Evolutionary conservation across 2,797 vertebrate species (phyloP), one percentile per base, ranked within the genome.

Genomic region (Molothrus aeneus): DNA sequence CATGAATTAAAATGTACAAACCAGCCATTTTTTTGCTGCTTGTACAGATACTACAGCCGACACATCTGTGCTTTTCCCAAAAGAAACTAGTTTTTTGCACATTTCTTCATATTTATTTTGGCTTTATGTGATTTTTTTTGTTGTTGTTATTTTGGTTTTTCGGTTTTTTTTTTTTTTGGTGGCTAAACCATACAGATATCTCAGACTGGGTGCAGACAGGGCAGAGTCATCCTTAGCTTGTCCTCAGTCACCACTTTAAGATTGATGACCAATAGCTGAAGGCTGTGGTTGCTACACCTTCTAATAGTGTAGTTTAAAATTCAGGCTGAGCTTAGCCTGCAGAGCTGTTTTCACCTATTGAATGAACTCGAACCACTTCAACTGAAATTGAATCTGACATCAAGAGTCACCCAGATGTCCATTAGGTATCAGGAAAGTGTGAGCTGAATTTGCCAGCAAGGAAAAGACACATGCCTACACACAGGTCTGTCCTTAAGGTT

Each of bases 61-160:
- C 1, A 1, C 0, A 0, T 18, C 11, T 43, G 1, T 69, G 28
- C 22, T 40, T 71, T 47, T 48, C 47, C 34, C 6, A 36, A 56
- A 68, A 74, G 10, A 48, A 68, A 8, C 2, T 4, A 2, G 2
- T 40, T 54, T 50, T 40, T 84, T n/a, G 18, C 25, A 22, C 3
- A 7, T 34, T 42, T 89, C 15, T 34, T 80, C 16, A 59, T 63
- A 17, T 7, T 53, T 63, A 6, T 28, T 34, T 64, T 69, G 3
- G 1, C 38, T 50, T 53, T 70, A 11, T 56, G 4, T 59, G 14
- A 14, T 31, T 63, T 42, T 26, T 26, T 12, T 29, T 61, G 25
- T 60, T 38, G 24, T 59, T 61, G 5, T 38, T 60, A 8, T 17
- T 26, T 56, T 56, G 20, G 7, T 17, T 12, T 34, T 53, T 31